A percentile compares a stretch with the other conserved stretches of the same genome.
Conservation (phyloP, 2,888 invertebrate species). For the Junonia oenone region DNA sequence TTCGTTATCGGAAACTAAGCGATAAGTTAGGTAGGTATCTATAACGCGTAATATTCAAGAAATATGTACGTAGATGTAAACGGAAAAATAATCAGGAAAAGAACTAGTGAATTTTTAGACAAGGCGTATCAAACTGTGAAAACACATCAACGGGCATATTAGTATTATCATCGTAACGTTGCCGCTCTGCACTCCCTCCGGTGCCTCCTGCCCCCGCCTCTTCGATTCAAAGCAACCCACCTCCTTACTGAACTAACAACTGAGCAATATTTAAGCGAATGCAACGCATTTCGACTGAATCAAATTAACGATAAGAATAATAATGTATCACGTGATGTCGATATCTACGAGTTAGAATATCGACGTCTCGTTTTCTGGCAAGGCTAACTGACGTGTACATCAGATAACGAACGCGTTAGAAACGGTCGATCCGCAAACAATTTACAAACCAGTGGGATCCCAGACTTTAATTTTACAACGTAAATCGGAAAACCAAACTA, state of each 20-base stretch:
- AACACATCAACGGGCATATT: slow-evolving; percentile 48
- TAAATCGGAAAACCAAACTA: too few species aligned
- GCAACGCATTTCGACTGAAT: slow-evolving; percentile 51
- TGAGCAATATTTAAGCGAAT: slow-evolving; percentile 43
- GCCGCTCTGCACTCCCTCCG: slow-evolving; percentile 61
- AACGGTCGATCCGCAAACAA: slow-evolving; percentile 11
- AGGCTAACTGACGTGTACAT: slow-evolving; percentile 44
- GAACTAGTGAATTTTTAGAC: slow-evolving; percentile 8
- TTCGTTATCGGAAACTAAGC: neutral
- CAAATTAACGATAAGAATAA: slow-evolving; percentile 43
- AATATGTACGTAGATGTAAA: neutral
- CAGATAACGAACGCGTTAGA: slow-evolving; percentile 40
- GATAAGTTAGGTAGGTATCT: neutral
- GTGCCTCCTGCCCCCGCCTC: slow-evolving; percentile 64
- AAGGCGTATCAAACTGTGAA: slow-evolving; percentile 39
- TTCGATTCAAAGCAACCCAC: slow-evolving; percentile 48
- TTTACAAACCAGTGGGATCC: too few species aligned
- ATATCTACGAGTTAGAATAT: slow-evolving; percentile 39
- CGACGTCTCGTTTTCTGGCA: slow-evolving; percentile 41
- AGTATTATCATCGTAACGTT: slow-evolving; percentile 59
- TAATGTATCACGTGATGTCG: slow-evolving; percentile 45
- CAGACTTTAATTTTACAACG: neutral
- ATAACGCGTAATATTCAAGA: neutral
- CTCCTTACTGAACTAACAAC: slow-evolving; percentile 44
- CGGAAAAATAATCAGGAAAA: neutral